These are phyloP conservation scores for Spondyliosoma cantharus DNA, from an alignment of 2,797 vertebrate species.

Conservation along the genomic window DNA sequence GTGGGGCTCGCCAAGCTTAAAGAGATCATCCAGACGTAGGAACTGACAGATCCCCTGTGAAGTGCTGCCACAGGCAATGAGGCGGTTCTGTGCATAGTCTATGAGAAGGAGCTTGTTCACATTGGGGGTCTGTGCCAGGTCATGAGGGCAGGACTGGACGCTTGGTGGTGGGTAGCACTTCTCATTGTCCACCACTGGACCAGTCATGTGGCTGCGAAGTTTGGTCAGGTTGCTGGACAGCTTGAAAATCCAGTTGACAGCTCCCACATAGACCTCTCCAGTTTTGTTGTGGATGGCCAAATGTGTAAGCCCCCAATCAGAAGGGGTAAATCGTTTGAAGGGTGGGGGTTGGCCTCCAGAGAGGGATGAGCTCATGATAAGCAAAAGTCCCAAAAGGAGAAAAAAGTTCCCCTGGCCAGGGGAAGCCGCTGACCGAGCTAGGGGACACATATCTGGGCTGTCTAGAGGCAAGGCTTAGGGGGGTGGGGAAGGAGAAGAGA, in stretches of 20 bases:
- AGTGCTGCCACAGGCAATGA: slow-evolving; percentile 96
- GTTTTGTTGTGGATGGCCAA: slow-evolving; percentile 96
- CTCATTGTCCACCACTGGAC: slow-evolving; percentile 95
- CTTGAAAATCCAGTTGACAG: slow-evolving; percentile 98
- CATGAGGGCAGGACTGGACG: slow-evolving; percentile 94
- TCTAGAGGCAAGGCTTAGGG: slow-evolving; percentile 59
- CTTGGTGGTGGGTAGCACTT: slow-evolving; percentile 98
- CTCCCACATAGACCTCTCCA: slow-evolving; percentile 95
- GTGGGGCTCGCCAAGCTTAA: slow-evolving; percentile 97
- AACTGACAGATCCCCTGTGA: slow-evolving; percentile 99
- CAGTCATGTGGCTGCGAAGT: slow-evolving; percentile 93
- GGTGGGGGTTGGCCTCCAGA: slow-evolving; percentile 81
- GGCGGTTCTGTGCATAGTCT: slow-evolving; percentile 95
- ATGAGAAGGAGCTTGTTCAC: slow-evolving; percentile 98
- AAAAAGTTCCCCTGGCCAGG: slow-evolving; percentile 82
- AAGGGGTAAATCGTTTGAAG: slow-evolving; percentile 88
- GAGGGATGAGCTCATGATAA: slow-evolving; percentile 60
- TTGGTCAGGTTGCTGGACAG: slow-evolving; percentile 95
- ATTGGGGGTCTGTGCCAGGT: slow-evolving; percentile 91
- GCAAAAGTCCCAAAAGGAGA: slow-evolving; percentile 79
- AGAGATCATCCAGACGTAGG: slow-evolving; percentile 95
- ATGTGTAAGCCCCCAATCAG: slow-evolving; percentile 93
- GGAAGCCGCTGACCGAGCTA: slow-evolving; percentile 73
- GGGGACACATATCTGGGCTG: slow-evolving; percentile 78
- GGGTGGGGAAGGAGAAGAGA: slow-evolving; percentile 59